Evolutionary conservation across 64 coral and sea anemone genomes (phyloP), one percentile per base, ranked within the genome.

Genomic region (Porites australiensis): DNA sequence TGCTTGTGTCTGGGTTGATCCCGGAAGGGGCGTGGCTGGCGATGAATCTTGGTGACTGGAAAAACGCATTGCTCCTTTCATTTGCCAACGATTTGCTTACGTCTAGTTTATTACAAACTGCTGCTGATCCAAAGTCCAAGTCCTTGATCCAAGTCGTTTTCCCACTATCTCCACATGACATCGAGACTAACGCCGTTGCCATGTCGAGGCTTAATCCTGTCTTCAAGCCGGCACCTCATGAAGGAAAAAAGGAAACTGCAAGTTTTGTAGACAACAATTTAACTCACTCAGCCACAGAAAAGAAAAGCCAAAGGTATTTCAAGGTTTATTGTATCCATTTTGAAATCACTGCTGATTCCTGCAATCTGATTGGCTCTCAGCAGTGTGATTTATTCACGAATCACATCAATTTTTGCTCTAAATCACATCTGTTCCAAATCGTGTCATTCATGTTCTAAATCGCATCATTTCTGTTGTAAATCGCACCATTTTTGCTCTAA

Each of bases 21-120:
- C 83, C 70, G 14, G 98, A 99, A 71, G 94, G 88, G 9, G 94
- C 98, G 4, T 96, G 91, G 94, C 70, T 99, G 50, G 88, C 91
- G 46, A 89, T 48, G 55, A 87, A 96, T 48, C 62, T 99, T 13
- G 98, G 98, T 20, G 98, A 99, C 48, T 99, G 98, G 98, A 99
- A 99, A 79, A 78, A 96, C 18, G 76, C 98, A 21, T 75, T 99
- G 52, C 51, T 96, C 13, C 77, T 99, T 58, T 96, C 98, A 4
- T 92, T 99, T 22, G 88, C 91, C 4, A 59, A 53, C 43, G n/a
- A 60, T 18, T 82, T 21, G 8, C 5, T 84, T 48, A 51, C 15
- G 8, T 88, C 86, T 44, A 23, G 48, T 23, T 72, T 72, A 23
- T 27, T 53, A 3, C 21, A 73, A 58, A 76, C 14, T 16, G 51